Percentiles rank a stretch among this genome's conserved stretches.
These are phyloP conservation scores for Menidia beryllina DNA, from an alignment of 2,113 vertebrate species.

Conservation along the genomic window DNA sequence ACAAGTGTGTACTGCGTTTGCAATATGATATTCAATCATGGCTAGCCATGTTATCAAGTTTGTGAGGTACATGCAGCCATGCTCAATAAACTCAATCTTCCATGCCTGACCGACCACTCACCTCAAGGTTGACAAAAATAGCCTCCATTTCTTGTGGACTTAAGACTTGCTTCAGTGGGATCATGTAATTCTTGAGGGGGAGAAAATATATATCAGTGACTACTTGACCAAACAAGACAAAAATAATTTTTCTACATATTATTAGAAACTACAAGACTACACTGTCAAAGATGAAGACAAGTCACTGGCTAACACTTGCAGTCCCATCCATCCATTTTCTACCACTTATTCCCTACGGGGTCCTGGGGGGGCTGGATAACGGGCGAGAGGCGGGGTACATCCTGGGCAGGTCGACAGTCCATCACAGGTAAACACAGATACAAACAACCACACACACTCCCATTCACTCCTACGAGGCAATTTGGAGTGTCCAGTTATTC, in stretches of 20 bases:
- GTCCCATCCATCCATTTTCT: too few species aligned
- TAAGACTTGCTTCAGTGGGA: constrained; percentile 90
- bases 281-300: not conserved
- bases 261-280: too few species aligned
- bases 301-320: too few species aligned
- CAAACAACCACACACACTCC: too few species aligned
- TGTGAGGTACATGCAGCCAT: constrained; percentile 7
- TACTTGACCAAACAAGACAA: not conserved
- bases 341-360: too few species aligned
- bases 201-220: constrained; percentile 6
- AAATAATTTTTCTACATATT: not conserved
- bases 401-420: too few species aligned
- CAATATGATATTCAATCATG: constrained; percentile 26
- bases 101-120: constrained; percentile 60
- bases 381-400: too few species aligned
- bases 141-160: constrained; percentile 90
- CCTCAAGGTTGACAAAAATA: constrained; percentile 97
- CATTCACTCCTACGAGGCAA: too few species aligned
- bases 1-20: too few species aligned
- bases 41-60: constrained; percentile 26
- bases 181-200: constrained; percentile 91
- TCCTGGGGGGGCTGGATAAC: too few species aligned
- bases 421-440: too few species aligned
- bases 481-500: too few species aligned
- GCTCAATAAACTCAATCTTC: not conserved